A percentile compares a stretch with the other conserved stretches of the same genome.
These are phyloP conservation scores for Sebastes nivosus DNA, from an alignment of 2,797 vertebrate species.

Conservation along the genomic window DNA sequence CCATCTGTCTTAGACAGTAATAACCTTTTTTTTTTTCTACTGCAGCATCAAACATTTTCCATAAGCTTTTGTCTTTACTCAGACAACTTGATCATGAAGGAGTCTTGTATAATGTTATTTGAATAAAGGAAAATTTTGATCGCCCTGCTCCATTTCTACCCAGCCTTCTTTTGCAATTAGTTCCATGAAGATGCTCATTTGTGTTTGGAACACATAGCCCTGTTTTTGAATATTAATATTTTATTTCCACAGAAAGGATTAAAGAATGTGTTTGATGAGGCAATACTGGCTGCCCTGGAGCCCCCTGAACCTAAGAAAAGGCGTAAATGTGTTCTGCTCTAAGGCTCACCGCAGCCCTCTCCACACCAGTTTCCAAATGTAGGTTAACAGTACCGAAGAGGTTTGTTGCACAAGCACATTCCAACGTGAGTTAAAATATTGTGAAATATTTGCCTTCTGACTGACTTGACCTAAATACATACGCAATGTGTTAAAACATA, in stretches of 20 bases:
- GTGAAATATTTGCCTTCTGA: conserved; percentile 58
- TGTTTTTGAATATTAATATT: conserved; percentile 81
- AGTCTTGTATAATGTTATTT: conserved; percentile 77
- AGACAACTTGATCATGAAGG: conserved; percentile 59
- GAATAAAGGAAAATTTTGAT: conserved; percentile 80
- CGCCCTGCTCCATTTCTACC: conserved; percentile 61
- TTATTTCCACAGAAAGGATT: conserved; percentile 98
- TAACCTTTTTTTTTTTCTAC: conserved; percentile 49
- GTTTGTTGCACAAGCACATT: conserved; percentile 70
- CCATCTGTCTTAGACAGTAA: conserved; percentile 49
- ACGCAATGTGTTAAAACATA: conserved; percentile 33
- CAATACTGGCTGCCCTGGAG: conserved; percentile 97
- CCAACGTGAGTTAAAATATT: conserved; percentile 70
- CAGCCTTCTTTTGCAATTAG: conserved; percentile 42
- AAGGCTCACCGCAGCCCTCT: conserved; percentile 79
- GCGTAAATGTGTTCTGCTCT: conserved; percentile 96
- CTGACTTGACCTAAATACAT: conserved; percentile 47
- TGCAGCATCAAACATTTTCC: conserved; percentile 56
- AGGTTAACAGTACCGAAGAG: conserved; percentile 65
- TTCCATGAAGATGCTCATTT: conserved; percentile 30
- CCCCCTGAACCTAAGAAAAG: conserved; percentile 97
- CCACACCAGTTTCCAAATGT: conserved; percentile 71
- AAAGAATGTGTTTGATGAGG: conserved; percentile 99
- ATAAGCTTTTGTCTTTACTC: conserved; percentile 56
- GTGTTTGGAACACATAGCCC: conserved; percentile 27